Base-by-base conservation (phyloP, 2,888 invertebrate genomes). In the Platycheirus albimanus region DNA sequence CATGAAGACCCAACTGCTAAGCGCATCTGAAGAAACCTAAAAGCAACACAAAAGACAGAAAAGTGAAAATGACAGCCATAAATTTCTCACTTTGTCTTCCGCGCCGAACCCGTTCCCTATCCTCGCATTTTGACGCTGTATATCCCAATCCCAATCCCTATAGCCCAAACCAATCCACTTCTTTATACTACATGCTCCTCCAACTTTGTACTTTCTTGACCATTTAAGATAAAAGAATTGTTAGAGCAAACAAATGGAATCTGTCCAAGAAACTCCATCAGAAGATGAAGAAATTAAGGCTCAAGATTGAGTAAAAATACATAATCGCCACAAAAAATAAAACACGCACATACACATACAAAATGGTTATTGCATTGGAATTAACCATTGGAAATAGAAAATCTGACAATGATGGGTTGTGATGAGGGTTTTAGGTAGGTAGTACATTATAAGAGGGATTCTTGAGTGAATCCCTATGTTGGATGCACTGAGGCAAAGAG, bases 1-100 rank as follows among this genome's bases (percentile, higher is more conserved):
- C n/a, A 78, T 83, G 78, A 83, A 83, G 83, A 83, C 77, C 58
- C 83, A 78, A 83, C 78, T 72, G 72, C 78, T 83, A 64, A 78
- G 67, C 61, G 61, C 49, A 47, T 61, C n/a, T 10, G n/a, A n/a
- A n/a, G n/a, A 30, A 61, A 43, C 30, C 45, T 8, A 20, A 77
- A 30, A 33, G 36, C 51, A 30, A 43, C 71, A 78, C 41, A 51
- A 41, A 64, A 66, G 52, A 58, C 38, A 24, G 45, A 61, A 69
- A 64, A 69, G 63, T 83, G 83, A 58, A 56, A 69, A 78, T 74
- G 83, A 74, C 83, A 78, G 72, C 83, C 20, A 83, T 83, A 83
- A 83, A 83, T 83, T 83, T 78, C 67, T 64, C 83, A 74, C 72
- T 83, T 78, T 78, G 83, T 74, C 67, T 67, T 78, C 63, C 63